Base-by-base conservation (phyloP, 2,113 vertebrate species). In the Halichoerus grypus region DNA sequence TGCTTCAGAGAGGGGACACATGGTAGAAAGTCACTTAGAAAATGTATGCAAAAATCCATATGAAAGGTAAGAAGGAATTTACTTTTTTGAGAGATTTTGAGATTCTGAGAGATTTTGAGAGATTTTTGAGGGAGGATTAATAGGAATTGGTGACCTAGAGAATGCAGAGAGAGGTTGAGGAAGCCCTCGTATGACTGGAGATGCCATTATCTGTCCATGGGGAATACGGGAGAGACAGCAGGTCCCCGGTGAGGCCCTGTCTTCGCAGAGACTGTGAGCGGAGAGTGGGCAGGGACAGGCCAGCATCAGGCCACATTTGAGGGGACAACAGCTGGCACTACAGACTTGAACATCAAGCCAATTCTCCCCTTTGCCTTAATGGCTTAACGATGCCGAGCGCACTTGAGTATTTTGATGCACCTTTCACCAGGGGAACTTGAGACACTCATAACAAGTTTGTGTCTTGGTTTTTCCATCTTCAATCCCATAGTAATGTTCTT, bases 401-500 rank as follows among this genome's bases (percentile, higher is more conserved):
- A 8, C 53, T 24, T 21, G 55, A 81, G 26, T 2, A 76, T 79
- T 72, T 67, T 36, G 19, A 24, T 33, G 5, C 10, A 16, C 72
- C 71, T 91, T 85, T 84, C 61, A 26, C 22, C 8, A 3, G n/a
- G 36, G 26, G 22, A 94, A 12, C 80, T 84, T 83, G 92, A 72
- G 46, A 86, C 22, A 33, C 33, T 26, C 12, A 49, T 92, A 91
- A 53, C 65, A 96, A 82, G 21, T 81, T 55, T 33, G 7, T 63
- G 39, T 67, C 74, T 84, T 71, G 7, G 4, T 76, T 96, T 88
- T 84, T 46, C 93, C 4, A 12, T 69, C 42, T 84, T 77, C 80
- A 69, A 88, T 82, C 57, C 18, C 53, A 90, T 87, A 90, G 95
- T 93, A 89, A 94, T 81, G 28, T 94, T 92, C 83, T 84, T 84